These are phyloP conservation scores for Choloepus hoffmanni DNA, from an alignment of 2,113 vertebrate species.

Conservation along the genomic window DNA sequence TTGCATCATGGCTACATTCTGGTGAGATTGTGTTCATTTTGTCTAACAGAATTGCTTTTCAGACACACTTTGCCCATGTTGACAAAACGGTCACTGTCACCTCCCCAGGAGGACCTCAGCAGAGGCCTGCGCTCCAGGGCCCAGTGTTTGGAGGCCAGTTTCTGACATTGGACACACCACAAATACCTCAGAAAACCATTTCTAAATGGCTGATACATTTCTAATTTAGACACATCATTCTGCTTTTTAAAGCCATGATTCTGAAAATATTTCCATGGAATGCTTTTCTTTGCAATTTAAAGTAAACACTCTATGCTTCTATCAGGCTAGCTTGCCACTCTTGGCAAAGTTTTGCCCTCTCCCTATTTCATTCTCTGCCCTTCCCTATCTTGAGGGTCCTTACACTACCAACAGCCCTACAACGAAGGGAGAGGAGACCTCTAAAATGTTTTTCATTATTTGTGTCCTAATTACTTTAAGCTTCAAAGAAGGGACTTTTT, in stretches of 20 bases:
- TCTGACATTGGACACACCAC: neutral
- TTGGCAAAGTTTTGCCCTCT: neutral
- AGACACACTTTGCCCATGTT: neutral
- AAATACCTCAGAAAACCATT: neutral
- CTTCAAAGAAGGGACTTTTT: neutral
- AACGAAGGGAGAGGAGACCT: neutral
- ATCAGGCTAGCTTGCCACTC: neutral
- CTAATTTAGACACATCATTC: neutral
- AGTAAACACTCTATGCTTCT: neutral
- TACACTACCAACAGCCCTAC: neutral
- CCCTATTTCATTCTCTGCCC: neutral
- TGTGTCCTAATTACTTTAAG: neutral
- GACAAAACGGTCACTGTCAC: neutral
- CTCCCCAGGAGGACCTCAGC: neutral
- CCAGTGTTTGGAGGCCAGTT: neutral
- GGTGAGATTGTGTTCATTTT: neutral
- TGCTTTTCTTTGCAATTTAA: conserved; percentile 7
- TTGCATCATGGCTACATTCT: conserved; percentile 30
- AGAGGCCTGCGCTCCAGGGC: neutral
- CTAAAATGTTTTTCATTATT: neutral
- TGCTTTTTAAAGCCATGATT: conserved; percentile 25
- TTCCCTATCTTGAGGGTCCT: neutral
- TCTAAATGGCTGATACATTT: neutral
- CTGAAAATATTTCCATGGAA: conserved; percentile 28
- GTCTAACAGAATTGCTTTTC: neutral